Percentiles rank a stretch among this genome's conserved stretches.
phyloP scores from a whole-genome alignment of 2,113 vertebrate genomes.

The Cranoglanis bouderius region DNA sequence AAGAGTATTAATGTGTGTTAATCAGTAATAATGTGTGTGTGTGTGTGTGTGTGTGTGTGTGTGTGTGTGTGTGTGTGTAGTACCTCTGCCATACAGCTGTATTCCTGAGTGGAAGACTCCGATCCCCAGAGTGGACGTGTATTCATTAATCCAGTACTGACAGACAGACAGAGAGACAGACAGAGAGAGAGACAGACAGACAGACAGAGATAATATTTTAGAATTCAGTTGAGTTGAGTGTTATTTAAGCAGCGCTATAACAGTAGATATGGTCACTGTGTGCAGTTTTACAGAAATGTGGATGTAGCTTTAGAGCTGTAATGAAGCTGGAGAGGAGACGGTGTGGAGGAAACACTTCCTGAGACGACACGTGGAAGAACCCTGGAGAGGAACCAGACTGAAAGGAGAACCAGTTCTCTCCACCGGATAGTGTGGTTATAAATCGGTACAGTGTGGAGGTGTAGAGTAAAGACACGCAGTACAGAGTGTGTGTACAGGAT shows the following conservation, averaged over 20 bases:
- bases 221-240: not conserved
- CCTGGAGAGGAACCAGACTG: not conserved
- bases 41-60: not conserved
- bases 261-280: not conserved
- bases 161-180: slow-evolving; percentile 28
- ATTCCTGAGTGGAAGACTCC: slow-evolving; percentile 96
- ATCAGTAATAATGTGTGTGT: not conserved
- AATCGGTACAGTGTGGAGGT: not conserved
- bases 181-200: not conserved
- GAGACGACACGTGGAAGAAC: not conserved
- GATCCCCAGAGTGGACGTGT: slow-evolving; percentile 92
- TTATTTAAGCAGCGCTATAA: not conserved
- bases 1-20: not conserved
- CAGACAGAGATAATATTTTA: not conserved
- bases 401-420: not conserved
- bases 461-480: not conserved
- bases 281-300: not conserved
- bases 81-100: slow-evolving; percentile 92
- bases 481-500: not conserved
- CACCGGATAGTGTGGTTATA: not conserved
- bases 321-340: not conserved
- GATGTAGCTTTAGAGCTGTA: not conserved
- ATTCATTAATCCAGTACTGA: slow-evolving; percentile 97
- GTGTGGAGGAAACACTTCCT: not conserved
- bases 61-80: slow-evolving; percentile 20